Evolutionary conservation across 2,113 vertebrate species (phyloP).

Genomic region (Semicossyphus pulcher): DNA sequence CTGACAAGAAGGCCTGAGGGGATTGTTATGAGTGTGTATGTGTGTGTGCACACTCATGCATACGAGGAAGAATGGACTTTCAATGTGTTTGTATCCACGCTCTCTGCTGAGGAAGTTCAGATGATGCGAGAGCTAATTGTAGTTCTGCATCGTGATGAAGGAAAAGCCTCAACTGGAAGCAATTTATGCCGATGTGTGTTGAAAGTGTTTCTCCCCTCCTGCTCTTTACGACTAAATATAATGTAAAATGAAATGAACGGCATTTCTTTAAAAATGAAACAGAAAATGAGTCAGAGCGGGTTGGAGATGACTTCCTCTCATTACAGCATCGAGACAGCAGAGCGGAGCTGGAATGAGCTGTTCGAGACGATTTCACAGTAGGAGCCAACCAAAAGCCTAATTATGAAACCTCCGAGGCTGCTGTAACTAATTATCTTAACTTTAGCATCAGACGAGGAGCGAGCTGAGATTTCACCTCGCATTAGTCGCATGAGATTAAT

Average conservation of each 20-base stretch:
- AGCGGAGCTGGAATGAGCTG: slow-evolving; percentile 21
- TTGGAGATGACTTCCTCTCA: slow-evolving; percentile 17
- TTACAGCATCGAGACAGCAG: slow-evolving; percentile 17
- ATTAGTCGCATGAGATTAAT: slow-evolving; percentile 35
- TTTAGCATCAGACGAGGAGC: slow-evolving; percentile 10
- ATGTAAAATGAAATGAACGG: slow-evolving; percentile 12
- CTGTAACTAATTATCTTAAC: slow-evolving; percentile 43
- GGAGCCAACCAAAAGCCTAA: slow-evolving; percentile 30
- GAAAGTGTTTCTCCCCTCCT: neutral
- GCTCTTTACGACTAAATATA: neutral
- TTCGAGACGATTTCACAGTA: slow-evolving; percentile 35
- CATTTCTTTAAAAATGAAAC: slow-evolving; percentile 18
- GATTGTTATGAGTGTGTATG: slow-evolving; percentile 16
- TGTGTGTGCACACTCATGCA: slow-evolving; percentile 12
- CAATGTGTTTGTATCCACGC: neutral
- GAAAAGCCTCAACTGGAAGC: slow-evolving; percentile 3
- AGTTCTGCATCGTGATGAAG: neutral
- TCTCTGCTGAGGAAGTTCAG: slow-evolving; percentile 4
- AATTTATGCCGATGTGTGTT: neutral
- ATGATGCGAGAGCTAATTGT: neutral
- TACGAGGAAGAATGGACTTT: slow-evolving; percentile 6
- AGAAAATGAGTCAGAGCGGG: slow-evolving; percentile 13
- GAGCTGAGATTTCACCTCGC: slow-evolving; percentile 21
- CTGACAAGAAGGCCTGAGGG: slow-evolving; percentile 55
- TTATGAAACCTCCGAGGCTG: slow-evolving; percentile 6